phyloP scores from a whole-genome alignment of 2,888 invertebrate genomes.

The Acrobasis suavella region DNA sequence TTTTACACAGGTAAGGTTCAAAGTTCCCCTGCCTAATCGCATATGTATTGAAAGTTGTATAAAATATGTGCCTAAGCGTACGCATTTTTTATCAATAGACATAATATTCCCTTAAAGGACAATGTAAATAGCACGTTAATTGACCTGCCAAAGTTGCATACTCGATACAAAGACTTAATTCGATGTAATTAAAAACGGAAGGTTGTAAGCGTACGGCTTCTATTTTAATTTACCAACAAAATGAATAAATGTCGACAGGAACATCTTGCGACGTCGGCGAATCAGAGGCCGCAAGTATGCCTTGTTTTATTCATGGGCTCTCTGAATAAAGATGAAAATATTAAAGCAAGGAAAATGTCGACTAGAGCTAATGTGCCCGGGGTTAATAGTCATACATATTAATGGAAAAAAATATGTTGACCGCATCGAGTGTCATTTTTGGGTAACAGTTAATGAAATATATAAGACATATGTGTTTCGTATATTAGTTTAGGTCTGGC shows the following conservation, averaged over 20 bases:
- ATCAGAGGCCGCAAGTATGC: conserved; percentile 52
- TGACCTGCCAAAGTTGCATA: not conserved
- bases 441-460: conserved; percentile 5
- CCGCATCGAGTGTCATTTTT: conserved; percentile 32
- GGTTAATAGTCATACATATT: conserved; percentile 77
- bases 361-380: conserved; percentile 63
- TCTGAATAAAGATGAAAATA: conserved; percentile 82
- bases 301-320: conserved; percentile 77
- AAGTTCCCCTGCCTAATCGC: too few species aligned
- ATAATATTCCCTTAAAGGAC: not conserved
- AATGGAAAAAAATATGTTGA: conserved; percentile 63
- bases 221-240: conserved; percentile 68
- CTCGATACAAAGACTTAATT: conserved; percentile 12
- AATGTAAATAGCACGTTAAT: not conserved
- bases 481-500: too few species aligned
- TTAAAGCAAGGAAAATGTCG: conserved; percentile 69
- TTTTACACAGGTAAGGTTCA: too few species aligned
- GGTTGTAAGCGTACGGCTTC: conserved; percentile 34
- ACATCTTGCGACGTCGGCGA: conserved; percentile 60
- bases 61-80: too few species aligned
- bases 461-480: not conserved
- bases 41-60: too few species aligned
- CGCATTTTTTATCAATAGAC: too few species aligned
- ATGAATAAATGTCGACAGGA: conserved; percentile 57
- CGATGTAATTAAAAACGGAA: conserved; percentile 32